phyloP scores from a whole-genome alignment of 2,888 invertebrate genomes.

The Anticlea derivata region DNA sequence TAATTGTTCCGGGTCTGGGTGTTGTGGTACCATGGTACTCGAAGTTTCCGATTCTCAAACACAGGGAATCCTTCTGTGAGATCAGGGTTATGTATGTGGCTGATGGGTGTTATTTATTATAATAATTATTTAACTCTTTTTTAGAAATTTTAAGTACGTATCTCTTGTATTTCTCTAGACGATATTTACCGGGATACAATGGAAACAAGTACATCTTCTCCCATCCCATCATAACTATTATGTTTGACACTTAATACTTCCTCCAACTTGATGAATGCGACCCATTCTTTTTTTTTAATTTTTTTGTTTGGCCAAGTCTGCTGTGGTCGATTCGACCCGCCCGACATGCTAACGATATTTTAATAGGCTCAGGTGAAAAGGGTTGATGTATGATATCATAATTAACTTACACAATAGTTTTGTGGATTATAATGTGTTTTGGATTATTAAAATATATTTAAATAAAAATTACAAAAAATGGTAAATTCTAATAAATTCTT shows the following conservation, averaged over 20 bases:
- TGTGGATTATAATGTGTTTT: conserved; percentile 31
- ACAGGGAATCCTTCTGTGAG: no score
- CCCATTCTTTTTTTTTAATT: conserved; percentile 20
- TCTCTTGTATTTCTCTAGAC: no score
- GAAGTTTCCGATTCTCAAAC: no score
- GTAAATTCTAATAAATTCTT: no score
- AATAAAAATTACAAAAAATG: neutral
- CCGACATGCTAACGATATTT: conserved; percentile 56
- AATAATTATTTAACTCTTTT: no score
- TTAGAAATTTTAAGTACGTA: no score
- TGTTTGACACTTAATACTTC: conserved; percentile 78
- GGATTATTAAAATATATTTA: conserved; percentile 21
- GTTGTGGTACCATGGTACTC: no score
- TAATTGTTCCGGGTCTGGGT: no score
- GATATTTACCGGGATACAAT: conserved; percentile 34
- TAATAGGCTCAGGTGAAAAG: conserved; percentile 47
- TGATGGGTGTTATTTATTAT: no score
- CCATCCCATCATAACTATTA: conserved; percentile 63
- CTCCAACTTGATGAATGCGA: conserved; percentile 66
- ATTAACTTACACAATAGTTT: conserved; percentile 63
- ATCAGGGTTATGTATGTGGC: no score
- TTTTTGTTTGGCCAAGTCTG: conserved; percentile 48
- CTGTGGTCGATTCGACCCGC: conserved; percentile 38
- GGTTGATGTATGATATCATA: conserved; percentile 78
- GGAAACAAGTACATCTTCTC: conserved; percentile 45